A percentile compares a stretch with the other conserved stretches of the same genome.
These are phyloP conservation scores for Acanthopleura granulata DNA, from an alignment of 2,888 invertebrate genomes.

Conservation along the genomic window DNA sequence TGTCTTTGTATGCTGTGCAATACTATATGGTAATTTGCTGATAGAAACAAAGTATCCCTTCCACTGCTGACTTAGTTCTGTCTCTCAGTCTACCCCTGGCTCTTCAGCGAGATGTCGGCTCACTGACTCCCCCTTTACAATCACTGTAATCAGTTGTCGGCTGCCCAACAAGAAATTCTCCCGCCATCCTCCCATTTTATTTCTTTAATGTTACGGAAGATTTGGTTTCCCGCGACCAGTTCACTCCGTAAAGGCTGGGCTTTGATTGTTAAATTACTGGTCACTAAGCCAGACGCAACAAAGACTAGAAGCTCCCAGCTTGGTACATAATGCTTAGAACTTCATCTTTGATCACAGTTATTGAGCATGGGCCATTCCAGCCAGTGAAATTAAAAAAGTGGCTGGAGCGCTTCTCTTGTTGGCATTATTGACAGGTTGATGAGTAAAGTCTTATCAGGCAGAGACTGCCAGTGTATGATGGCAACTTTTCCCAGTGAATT, in stretches of 20 bases:
- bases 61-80: background rate
- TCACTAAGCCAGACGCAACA: conserved; percentile 8
- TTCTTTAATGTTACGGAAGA: conserved; percentile 10
- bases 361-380: background rate
- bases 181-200: background rate
- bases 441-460: conserved; percentile 5
- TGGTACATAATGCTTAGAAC: background rate
- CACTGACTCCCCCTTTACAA: background rate
- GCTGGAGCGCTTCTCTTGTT: background rate
- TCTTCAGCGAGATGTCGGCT: too few relatives aligned
- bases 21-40: conserved; percentile 5
- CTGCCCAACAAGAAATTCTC: background rate
- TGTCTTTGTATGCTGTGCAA: background rate
- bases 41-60: background rate
- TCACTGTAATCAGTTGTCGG: background rate
- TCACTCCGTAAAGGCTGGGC: background rate
- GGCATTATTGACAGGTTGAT: conserved; percentile 8
- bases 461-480: background rate
- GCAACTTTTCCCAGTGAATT: background rate
- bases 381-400: conserved; percentile 7
- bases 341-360: background rate
- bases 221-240: background rate
- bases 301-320: background rate
- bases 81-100: background rate
- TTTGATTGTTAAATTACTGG: background rate